Evolutionary conservation across 2,888 invertebrate genomes (phyloP).

Genomic region (Drosophila incognita): DNA sequence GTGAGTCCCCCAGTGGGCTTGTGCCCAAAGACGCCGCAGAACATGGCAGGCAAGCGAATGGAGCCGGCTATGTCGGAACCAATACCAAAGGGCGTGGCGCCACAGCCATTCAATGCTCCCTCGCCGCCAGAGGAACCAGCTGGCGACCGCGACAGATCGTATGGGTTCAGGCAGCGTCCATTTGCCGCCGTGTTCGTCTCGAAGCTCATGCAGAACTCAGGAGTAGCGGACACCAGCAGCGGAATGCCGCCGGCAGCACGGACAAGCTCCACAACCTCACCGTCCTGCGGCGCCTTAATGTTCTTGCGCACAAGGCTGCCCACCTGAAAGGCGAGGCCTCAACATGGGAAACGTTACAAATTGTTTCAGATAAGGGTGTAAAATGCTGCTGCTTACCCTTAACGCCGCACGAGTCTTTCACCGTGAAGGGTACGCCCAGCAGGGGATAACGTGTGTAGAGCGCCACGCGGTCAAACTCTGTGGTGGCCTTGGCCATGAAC

Average conservation of each 20-base stretch:
- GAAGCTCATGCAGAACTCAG: slow-evolving; percentile 95
- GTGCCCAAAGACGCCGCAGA: slow-evolving; percentile 95
- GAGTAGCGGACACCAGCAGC: slow-evolving; percentile 93
- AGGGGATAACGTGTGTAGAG: slow-evolving; percentile 87
- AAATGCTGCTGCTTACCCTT: slow-evolving; percentile 86
- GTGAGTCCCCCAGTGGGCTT: slow-evolving; percentile 91
- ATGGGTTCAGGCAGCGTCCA: slow-evolving; percentile 94
- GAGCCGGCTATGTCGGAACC: slow-evolving; percentile 95
- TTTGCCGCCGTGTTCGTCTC: slow-evolving; percentile 92
- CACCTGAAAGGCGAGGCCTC: slow-evolving; percentile 90
- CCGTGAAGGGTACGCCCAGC: slow-evolving; percentile 92
- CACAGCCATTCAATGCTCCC: slow-evolving; percentile 90
- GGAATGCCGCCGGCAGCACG: slow-evolving; percentile 92
- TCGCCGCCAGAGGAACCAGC: slow-evolving; percentile 98
- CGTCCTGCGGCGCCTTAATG: slow-evolving; percentile 88
- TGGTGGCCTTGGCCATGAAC: slow-evolving; percentile 71
- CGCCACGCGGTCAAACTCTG: slow-evolving; percentile 68
- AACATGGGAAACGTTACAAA: neutral
- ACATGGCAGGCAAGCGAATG: slow-evolving; percentile 93
- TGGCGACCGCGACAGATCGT: slow-evolving; percentile 89
- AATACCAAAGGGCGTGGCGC: slow-evolving; percentile 91
- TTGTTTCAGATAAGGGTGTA: neutral
- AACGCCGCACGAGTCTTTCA: slow-evolving; percentile 92
- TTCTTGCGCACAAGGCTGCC: slow-evolving; percentile 87
- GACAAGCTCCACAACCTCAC: slow-evolving; percentile 88